Conservation (phyloP, 2,113 vertebrate species). For the Hippotragus niger region DNA sequence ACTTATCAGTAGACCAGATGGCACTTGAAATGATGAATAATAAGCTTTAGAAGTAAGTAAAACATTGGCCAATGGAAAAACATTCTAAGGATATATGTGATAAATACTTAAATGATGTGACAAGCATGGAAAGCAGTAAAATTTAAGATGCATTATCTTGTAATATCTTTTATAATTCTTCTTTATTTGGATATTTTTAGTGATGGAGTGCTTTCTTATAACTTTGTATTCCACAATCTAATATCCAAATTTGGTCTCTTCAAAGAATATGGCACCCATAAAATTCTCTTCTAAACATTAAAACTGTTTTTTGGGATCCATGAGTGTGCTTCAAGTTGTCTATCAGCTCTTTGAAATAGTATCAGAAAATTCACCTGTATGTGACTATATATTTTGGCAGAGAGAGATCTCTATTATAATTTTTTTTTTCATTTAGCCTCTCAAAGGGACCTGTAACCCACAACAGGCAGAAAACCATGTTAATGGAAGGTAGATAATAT, state of each 20-base stretch:
- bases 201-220: neutral
- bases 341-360: neutral
- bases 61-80: slow-evolving; percentile 50
- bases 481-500: slow-evolving; percentile 1
- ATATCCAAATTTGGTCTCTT: neutral
- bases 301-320: neutral
- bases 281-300: neutral
- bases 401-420: neutral
- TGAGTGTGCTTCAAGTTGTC: neutral
- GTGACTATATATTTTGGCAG: neutral
- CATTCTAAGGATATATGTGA: neutral
- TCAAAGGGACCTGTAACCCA: slow-evolving; percentile 14
- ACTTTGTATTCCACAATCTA: neutral
- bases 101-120: neutral
- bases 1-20: slow-evolving; percentile 79
- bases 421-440: neutral
- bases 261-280: neutral
- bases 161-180: neutral
- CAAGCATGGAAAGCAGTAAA: neutral
- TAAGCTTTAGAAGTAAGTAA: slow-evolving; percentile 73
- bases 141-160: neutral
- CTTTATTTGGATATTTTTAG: neutral
- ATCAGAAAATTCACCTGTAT: neutral
- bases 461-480: neutral
- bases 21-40: slow-evolving; percentile 76